phyloP scores from a whole-genome alignment of 2,888 invertebrate genomes.

The Nebria brevicollis region DNA sequence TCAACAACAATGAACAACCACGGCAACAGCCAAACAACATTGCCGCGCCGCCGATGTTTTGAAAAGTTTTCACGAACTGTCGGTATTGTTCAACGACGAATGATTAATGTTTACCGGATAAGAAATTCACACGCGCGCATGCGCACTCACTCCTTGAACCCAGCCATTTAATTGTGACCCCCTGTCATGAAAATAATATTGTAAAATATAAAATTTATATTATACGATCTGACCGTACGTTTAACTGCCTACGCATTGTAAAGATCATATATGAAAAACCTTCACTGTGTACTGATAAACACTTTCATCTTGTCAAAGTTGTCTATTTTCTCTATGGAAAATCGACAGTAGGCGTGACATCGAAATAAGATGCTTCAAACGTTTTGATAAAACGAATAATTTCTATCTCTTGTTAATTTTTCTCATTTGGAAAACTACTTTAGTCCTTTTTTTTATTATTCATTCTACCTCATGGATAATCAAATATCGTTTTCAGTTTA shows the following conservation, averaged over 20 bases:
- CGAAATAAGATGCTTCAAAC: not conserved
- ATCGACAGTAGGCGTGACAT: not conserved
- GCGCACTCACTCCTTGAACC: slow-evolving; percentile 29
- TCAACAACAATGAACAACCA: not conserved
- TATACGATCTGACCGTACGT: slow-evolving; percentile 34
- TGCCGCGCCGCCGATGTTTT: slow-evolving; percentile 13
- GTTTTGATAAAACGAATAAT: not conserved
- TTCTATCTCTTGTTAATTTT: not conserved
- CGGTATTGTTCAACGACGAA: slow-evolving; percentile 37
- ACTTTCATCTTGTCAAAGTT: not conserved
- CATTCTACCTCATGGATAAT: too few species aligned
- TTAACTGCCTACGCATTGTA: slow-evolving; percentile 32
- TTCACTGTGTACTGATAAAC: not conserved
- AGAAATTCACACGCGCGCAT: slow-evolving; percentile 40
- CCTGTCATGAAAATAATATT: slow-evolving; percentile 47
- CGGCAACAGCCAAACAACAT: not conserved
- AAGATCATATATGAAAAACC: not conserved
- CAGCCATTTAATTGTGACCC: slow-evolving; percentile 45
- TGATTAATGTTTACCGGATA: slow-evolving; percentile 43
- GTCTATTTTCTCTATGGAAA: not conserved
- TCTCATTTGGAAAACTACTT: not conserved
- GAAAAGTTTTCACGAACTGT: slow-evolving; percentile 44
- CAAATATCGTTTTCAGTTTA: too few species aligned
- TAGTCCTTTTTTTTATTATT: too few species aligned
- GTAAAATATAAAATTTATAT: slow-evolving; percentile 30